A percentile compares a stretch with the other conserved stretches of the same genome.
These are phyloP conservation scores for Tipula lateralis DNA, from an alignment of 2,888 invertebrate species.

Conservation along the genomic window DNA sequence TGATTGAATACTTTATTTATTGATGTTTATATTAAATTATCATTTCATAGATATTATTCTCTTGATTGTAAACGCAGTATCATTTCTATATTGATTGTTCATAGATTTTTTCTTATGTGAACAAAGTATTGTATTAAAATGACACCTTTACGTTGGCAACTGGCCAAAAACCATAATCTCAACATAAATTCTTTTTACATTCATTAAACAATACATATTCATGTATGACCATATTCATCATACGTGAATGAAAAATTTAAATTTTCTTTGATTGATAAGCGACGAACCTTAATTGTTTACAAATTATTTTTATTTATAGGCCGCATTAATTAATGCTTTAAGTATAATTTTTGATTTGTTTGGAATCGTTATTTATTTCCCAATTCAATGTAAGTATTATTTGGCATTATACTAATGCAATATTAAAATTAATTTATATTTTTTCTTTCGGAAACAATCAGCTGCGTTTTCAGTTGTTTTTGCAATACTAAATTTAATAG, in stretches of 20 bases:
- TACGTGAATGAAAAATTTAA: not conserved
- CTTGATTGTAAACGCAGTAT: too few species aligned
- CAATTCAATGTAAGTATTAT: conserved; percentile 44
- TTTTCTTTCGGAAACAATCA: conserved; percentile 36
- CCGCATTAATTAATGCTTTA: conserved; percentile 46
- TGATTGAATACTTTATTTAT: too few species aligned
- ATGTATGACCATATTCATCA: too few species aligned
- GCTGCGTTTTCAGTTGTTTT: conserved; percentile 48
- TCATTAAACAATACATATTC: too few species aligned
- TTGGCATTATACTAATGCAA: not conserved
- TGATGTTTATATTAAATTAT: too few species aligned
- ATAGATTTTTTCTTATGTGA: too few species aligned
- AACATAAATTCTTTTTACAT: too few species aligned
- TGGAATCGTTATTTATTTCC: conserved; percentile 43
- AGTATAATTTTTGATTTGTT: conserved; percentile 49
- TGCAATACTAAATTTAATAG: conserved; percentile 45
- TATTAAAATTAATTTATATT: not conserved
- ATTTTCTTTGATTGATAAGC: not conserved
- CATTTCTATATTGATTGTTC: too few species aligned
- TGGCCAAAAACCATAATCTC: too few species aligned
- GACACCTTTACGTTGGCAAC: too few species aligned
- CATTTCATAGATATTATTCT: too few species aligned
- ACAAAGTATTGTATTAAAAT: too few species aligned
- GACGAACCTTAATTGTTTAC: not conserved
- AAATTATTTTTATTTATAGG: conserved; percentile 41